Percentiles rank a stretch among this genome's conserved stretches.
Conservation (phyloP, 2,797 vertebrate genomes). For the Pipistrellus pygmaeus region DNA sequence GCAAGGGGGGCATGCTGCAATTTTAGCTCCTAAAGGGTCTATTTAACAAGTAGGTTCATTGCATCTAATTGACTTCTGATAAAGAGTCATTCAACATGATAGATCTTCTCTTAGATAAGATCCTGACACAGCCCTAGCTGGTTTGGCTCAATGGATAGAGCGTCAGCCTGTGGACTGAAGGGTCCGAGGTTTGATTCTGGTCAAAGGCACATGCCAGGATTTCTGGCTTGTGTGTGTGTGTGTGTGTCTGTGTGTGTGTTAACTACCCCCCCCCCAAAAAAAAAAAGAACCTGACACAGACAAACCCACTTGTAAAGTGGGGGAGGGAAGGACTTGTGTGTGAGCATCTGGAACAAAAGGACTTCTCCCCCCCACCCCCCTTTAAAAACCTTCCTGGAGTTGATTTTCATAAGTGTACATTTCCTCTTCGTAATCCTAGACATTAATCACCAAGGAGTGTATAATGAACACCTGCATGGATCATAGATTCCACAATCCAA, state of each 20-base stretch:
- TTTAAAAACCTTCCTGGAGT: not conserved
- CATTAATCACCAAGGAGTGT: not conserved
- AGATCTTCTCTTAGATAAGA: not conserved
- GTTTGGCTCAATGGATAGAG: no score
- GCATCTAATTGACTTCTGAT: not conserved
- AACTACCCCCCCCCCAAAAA: no score
- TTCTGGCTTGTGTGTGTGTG: no score
- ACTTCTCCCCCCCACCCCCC: not conserved
- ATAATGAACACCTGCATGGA: not conserved
- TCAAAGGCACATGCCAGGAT: no score
- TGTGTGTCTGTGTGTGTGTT: no score
- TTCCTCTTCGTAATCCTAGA: conserved; percentile 35
- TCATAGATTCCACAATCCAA: not conserved
- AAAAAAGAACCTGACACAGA: not conserved
- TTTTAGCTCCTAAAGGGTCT: not conserved
- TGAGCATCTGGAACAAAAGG: not conserved
- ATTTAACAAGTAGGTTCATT: not conserved
- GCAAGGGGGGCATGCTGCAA: not conserved
- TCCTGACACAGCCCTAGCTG: no score
- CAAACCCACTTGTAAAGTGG: not conserved
- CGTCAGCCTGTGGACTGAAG: no score
- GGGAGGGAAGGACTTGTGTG: not conserved
- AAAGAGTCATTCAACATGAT: not conserved
- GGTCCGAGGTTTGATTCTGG: no score
- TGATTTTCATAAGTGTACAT: not conserved